phyloP scores from a whole-genome alignment of 2,888 invertebrate genomes.

The Phasia obesa region DNA sequence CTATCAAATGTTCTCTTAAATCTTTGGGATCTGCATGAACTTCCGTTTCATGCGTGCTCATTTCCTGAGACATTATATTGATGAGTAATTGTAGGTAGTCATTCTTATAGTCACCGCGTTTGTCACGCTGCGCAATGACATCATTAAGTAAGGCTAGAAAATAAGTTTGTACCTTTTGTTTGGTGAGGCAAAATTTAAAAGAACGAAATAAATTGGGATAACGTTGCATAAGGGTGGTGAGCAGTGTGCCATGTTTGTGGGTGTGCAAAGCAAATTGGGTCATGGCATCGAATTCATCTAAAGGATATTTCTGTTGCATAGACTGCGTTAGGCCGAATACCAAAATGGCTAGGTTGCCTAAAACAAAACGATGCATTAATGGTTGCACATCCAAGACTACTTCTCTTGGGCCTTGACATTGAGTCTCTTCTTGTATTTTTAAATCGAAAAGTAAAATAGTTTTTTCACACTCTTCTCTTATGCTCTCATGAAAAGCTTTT shows the following conservation, averaged over 20 bases:
- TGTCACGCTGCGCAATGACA: constrained; percentile 75
- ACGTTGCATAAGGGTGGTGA: constrained; percentile 75
- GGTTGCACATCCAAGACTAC: constrained; percentile 77
- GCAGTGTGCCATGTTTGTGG: constrained; percentile 74
- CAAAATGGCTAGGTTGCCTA: constrained; percentile 76
- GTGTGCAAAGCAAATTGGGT: constrained; percentile 76
- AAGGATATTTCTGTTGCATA: constrained; percentile 73
- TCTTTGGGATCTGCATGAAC: constrained; percentile 72
- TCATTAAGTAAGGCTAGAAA: constrained; percentile 75
- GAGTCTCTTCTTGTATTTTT: constrained; percentile 65
- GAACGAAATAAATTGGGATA: constrained; percentile 76
- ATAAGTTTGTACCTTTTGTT: constrained; percentile 75
- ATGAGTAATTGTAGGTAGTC: constrained; percentile 85
- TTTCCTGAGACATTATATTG: constrained; percentile 82
- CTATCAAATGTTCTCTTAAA: constrained; percentile 76
- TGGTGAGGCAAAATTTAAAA: constrained; percentile 75
- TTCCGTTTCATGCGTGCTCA: constrained; percentile 77
- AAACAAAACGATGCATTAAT: constrained; percentile 76
- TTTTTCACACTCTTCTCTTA: constrained; percentile 74
- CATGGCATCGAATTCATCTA: constrained; percentile 78
- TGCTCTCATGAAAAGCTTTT: constrained; percentile 76
- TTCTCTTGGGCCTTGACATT: constrained; percentile 79
- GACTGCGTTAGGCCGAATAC: constrained; percentile 76
- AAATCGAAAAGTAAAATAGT: constrained; percentile 72
- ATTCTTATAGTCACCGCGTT: constrained; percentile 74